phyloP scores from a whole-genome alignment of 2,113 vertebrate genomes.

The Hippocampus barbouri region DNA sequence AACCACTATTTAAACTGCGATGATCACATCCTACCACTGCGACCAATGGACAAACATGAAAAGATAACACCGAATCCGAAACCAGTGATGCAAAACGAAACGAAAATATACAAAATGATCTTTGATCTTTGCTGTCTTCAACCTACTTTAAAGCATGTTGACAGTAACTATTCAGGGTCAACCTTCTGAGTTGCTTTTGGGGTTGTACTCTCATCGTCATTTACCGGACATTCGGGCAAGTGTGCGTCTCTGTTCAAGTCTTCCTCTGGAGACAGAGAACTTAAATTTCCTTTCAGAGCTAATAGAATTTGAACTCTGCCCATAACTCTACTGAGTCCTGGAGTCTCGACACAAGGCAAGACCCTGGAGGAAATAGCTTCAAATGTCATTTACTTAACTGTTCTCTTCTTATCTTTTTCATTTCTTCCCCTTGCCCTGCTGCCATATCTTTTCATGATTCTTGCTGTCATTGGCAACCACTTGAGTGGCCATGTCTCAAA shows the following conservation, averaged over 20 bases:
- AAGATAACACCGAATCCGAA: constrained; percentile 2
- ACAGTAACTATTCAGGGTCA: constrained; percentile 54
- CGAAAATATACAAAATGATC: neutral
- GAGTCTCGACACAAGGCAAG: constrained; percentile 57
- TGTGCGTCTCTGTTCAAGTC: constrained; percentile 56
- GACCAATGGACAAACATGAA: constrained; percentile 20
- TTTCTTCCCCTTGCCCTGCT: constrained; percentile 70
- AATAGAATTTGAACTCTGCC: constrained; percentile 77
- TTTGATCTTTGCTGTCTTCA: constrained; percentile 45
- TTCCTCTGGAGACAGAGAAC: constrained; percentile 61
- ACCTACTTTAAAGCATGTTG: constrained; percentile 38
- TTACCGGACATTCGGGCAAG: constrained; percentile 64
- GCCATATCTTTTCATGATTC: constrained; percentile 79
- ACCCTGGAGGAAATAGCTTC: constrained; percentile 73
- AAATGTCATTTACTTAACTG: constrained; percentile 80
- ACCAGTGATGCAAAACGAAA: constrained; percentile 7
- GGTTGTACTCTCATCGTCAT: constrained; percentile 56
- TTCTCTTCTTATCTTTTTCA: constrained; percentile 79
- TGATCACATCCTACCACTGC: neutral
- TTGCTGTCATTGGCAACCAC: constrained; percentile 73
- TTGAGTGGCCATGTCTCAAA: constrained; percentile 68
- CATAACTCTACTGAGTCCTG: constrained; percentile 69
- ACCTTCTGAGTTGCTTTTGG: constrained; percentile 56
- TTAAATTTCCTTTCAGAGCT: constrained; percentile 68
- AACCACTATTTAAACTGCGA: neutral